Evolutionary conservation across 2,797 vertebrate species (phyloP).

Genomic region (Phataginus tetradactyla): DNA sequence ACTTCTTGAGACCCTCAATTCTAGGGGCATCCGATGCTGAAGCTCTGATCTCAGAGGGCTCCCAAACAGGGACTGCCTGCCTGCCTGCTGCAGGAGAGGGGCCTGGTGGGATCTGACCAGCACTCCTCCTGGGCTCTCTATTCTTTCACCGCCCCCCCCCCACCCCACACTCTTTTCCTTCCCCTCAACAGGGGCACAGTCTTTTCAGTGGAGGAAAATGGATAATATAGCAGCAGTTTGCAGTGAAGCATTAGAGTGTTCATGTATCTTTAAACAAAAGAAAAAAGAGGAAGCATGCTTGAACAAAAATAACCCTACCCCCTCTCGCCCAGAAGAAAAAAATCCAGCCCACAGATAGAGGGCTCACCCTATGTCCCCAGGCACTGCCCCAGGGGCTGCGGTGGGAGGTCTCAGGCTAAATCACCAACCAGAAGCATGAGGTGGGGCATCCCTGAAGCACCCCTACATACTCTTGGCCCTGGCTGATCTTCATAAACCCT

Average conservation of each 20-base stretch:
- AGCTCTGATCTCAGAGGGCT: too few species aligned
- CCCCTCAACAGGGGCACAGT: neutral
- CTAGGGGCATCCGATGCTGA: neutral
- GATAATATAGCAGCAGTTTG: neutral
- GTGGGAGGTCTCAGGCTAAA: too few species aligned
- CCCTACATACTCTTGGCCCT: neutral
- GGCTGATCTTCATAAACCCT: neutral
- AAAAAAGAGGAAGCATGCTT: neutral
- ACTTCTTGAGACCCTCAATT: neutral
- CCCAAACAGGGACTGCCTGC: too few species aligned
- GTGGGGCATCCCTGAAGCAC: too few species aligned
- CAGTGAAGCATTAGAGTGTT: neutral
- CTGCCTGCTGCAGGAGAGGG: neutral
- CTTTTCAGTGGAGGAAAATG: neutral
- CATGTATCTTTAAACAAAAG: neutral
- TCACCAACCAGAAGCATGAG: too few species aligned
- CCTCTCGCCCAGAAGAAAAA: neutral
- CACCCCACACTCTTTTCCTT: fast-evolving
- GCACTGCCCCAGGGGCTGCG: neutral
- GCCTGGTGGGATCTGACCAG: fast-evolving
- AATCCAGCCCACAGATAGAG: neutral
- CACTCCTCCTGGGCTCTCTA: neutral
- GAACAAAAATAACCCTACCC: neutral
- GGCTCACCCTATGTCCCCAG: too few species aligned
- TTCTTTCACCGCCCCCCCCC: neutral